phyloP scores from a whole-genome alignment of 2,888 invertebrate species.

The Rhabditoides inermis region DNA sequence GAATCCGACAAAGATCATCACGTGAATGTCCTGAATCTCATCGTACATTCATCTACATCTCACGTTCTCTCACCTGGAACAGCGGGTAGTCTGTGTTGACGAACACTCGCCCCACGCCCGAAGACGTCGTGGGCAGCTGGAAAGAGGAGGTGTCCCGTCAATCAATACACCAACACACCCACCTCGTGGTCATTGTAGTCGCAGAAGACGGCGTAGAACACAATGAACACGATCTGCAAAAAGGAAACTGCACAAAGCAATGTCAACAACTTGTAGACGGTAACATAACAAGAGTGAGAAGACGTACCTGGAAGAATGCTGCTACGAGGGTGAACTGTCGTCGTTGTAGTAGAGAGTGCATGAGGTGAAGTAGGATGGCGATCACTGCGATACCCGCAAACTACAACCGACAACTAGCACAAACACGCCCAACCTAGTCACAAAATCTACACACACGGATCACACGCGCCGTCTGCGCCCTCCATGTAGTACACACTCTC shows the following conservation, averaged over 20 bases:
- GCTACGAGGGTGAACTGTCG: constrained; percentile 42
- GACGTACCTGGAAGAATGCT: constrained; percentile 41
- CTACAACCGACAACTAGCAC: too few species aligned
- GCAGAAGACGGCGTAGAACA: constrained; percentile 36
- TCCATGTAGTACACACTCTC: too few species aligned
- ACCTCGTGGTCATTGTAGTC: constrained; percentile 31
- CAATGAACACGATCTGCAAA: constrained; percentile 28
- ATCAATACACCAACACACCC: constrained; percentile 39
- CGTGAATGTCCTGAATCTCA: constrained; percentile 51
- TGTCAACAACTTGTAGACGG: too few species aligned
- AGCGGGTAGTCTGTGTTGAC: constrained; percentile 9
- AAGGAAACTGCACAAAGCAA: neutral
- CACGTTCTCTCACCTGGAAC: neutral
- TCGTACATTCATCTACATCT: constrained; percentile 1
- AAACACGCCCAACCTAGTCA: too few species aligned
- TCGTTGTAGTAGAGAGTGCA: constrained; percentile 25
- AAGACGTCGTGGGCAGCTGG: too few species aligned
- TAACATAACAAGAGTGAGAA: too few species aligned
- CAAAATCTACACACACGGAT: too few species aligned
- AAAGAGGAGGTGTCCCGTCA: too few species aligned
- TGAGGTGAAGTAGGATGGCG: neutral
- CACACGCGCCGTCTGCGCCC: too few species aligned
- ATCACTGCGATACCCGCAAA: neutral
- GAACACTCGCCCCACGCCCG: neutral
- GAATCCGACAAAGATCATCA: constrained; percentile 50